Base-by-base conservation (phyloP, 2,113 vertebrate genomes). In the Porphyrio hochstetteri region DNA sequence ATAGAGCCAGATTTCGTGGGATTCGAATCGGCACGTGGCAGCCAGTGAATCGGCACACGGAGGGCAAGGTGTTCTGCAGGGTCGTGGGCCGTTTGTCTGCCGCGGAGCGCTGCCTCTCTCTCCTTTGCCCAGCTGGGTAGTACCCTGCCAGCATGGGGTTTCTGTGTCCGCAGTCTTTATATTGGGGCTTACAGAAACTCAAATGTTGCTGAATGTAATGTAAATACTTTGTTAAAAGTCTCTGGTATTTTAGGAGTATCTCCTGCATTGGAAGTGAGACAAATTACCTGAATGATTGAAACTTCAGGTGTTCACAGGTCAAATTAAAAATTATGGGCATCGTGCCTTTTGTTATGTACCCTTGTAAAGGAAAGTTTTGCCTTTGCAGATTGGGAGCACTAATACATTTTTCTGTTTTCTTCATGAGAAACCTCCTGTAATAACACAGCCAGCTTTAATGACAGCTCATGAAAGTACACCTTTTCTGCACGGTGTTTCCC, bases 11-110 rank as follows among this genome's bases (percentile, higher is more conserved):
- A 3, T 31, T 27, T 15, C 16, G 24, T 2, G 75, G 57, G 61
- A 9, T 48, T 36, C 55, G 50, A 17, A 29, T 40, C 42, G 2
- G 63, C 48, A 38, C 21, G 17, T 29, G 44, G 28, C 48, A 61
- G 69, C 2, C 57, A 18, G 52, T 21, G 59, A n/a, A 7, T 13
- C 0, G 2, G 35, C 55, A 19, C 3, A 1, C 1, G 23, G 1
- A 12, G 12, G 19, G 13, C 17, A 12, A 7, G 84, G 20, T 16
- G 28, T 38, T 31, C 24, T 44, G 50, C 16, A 10, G 38, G 9
- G 53, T 7, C 4, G 0, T 60, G 11, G 40, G 5, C 18, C 3
- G 1, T 59, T 53, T 11, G 9, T 21, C 50, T 18, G 11, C 31
- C 17, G 28, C 19, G 57, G 16, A 65, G 33, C 5, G 1, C 64